Conservation (phyloP, 2,113 vertebrate species). For the Monarcha castaneiventris region DNA sequence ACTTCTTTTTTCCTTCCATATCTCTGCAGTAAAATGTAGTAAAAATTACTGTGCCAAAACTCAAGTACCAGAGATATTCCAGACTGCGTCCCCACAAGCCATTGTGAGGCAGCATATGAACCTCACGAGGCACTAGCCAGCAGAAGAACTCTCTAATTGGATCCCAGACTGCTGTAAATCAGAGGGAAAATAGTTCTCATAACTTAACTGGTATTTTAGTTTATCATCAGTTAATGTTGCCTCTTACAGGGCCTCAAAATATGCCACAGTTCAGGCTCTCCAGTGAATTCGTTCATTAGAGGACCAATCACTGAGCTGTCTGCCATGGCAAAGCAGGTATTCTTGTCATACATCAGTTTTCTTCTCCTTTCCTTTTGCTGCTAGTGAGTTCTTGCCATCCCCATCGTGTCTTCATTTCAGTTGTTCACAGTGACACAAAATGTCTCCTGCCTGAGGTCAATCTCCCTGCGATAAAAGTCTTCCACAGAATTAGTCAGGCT, state of each 20-base stretch:
- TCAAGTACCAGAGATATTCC: background rate
- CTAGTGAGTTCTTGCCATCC: background rate
- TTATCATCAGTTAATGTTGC: slow-evolving; percentile 17
- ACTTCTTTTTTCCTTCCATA: background rate
- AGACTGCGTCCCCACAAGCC: background rate
- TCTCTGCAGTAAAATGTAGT: background rate
- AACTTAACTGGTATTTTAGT: slow-evolving; percentile 3
- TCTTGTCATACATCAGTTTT: slow-evolving; percentile 7
- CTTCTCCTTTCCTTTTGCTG: slow-evolving; percentile 21
- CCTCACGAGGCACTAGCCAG: background rate
- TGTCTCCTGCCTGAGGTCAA: slow-evolving; percentile 45
- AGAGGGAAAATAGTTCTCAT: background rate
- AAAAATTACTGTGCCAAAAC: background rate
- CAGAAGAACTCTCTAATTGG: background rate
- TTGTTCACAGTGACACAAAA: slow-evolving; percentile 34
- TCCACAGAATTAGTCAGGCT: slow-evolving; percentile 21
- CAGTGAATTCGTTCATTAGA: background rate
- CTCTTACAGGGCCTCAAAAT: background rate
- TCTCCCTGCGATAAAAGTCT: slow-evolving; percentile 46
- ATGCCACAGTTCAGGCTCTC: background rate
- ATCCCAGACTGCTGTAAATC: background rate
- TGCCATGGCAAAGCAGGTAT: background rate
- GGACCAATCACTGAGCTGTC: background rate
- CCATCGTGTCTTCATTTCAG: background rate
- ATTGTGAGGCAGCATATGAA: background rate